A percentile compares a stretch with the other conserved stretches of the same genome.
Conservation (phyloP, 2,797 vertebrate genomes). For the Chaetophractus vellerosus region DNA sequence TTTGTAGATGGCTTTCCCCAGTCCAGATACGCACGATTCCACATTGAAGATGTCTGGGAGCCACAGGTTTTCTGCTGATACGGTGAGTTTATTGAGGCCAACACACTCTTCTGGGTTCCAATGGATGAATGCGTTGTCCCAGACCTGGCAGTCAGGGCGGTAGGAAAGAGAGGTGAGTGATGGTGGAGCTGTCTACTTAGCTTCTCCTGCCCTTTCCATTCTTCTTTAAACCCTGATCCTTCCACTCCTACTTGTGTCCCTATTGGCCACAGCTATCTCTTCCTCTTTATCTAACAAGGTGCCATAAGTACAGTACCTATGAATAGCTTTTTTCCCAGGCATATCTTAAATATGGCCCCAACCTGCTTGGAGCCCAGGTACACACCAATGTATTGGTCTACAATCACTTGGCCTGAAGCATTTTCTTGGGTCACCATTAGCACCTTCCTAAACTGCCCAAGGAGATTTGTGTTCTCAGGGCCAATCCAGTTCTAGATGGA, state of each 20-base stretch:
- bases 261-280: neutral
- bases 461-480: neutral
- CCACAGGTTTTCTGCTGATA: conserved; percentile 92
- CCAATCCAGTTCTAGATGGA: neutral
- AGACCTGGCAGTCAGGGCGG: conserved; percentile 71
- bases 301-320: neutral
- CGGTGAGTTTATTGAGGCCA: conserved; percentile 90
- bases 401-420: neutral
- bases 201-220: neutral
- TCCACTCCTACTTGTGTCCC: neutral
- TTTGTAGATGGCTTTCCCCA: neutral
- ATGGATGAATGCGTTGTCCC: conserved; percentile 92
- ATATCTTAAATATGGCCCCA: conserved; percentile 26
- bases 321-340: neutral
- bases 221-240: neutral
- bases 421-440: neutral
- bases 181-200: neutral
- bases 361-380: neutral
- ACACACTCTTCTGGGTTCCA: conserved; percentile 92
- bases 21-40: conserved; percentile 90
- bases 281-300: neutral
- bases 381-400: neutral
- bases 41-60: conserved; percentile 93
- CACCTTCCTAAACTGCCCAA: neutral
- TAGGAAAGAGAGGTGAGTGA: neutral